Percentiles rank a stretch among this genome's conserved stretches.
phyloP scores from a whole-genome alignment of 1,140 invertebrate genomes.

The Oncopeltus fasciatus region DNA sequence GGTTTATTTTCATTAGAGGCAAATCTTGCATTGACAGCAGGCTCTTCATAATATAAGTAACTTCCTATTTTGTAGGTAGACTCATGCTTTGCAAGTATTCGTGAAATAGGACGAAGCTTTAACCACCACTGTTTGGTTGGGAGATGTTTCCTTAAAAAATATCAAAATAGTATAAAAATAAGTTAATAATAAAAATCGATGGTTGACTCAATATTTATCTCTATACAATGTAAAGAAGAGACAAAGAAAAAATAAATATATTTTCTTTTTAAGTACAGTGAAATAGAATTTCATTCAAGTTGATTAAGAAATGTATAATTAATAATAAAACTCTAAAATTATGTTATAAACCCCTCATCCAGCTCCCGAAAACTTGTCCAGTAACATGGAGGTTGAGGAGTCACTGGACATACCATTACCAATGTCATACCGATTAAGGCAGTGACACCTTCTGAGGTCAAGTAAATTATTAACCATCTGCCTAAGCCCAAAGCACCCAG shows the following conservation, averaged over 20 bases:
- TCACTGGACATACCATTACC: too few relatives aligned
- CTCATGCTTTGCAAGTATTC: constrained; percentile 95
- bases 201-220: neutral
- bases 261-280: too few relatives aligned
- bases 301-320: neutral
- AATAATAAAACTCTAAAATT: neutral
- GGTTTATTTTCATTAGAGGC: too few relatives aligned
- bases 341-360: too few relatives aligned
- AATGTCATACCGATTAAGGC: too few relatives aligned
- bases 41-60: neutral
- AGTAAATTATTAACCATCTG: too few relatives aligned
- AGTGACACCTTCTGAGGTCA: too few relatives aligned
- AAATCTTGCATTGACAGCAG: too few relatives aligned
- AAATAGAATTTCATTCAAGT: neutral
- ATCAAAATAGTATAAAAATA: neutral
- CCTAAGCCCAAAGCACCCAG: too few relatives aligned
- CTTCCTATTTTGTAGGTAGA: constrained; percentile 76
- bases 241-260: too few relatives aligned
- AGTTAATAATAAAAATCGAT: neutral
- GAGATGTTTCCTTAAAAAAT: constrained; percentile 62
- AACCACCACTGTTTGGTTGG: constrained; percentile 96
- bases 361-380: too few relatives aligned
- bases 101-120: constrained; percentile 81
- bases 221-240: neutral
- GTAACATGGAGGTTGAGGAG: too few relatives aligned